These are phyloP conservation scores for Scleropages formosus DNA, from an alignment of 2,797 vertebrate genomes.

Conservation along the genomic window DNA sequence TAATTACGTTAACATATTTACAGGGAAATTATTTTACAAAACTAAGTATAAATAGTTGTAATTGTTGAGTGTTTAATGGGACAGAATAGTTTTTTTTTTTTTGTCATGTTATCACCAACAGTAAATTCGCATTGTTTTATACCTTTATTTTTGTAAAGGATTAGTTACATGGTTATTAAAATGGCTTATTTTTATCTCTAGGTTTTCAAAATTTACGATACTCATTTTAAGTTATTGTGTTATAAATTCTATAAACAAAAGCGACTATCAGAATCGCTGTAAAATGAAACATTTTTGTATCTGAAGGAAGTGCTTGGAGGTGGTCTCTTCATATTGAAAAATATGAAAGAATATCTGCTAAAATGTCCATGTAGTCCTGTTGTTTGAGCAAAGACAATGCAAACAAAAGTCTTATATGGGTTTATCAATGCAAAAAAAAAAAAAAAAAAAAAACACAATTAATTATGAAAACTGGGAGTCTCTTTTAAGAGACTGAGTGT, in stretches of 20 bases:
- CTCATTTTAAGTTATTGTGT: conserved; percentile 1
- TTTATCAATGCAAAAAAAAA: too few relatives aligned
- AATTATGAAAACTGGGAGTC: too few relatives aligned
- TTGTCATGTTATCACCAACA: neutral
- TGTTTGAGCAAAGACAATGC: neutral
- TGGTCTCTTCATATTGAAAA: neutral
- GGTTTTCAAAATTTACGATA: too few relatives aligned
- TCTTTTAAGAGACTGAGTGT: neutral
- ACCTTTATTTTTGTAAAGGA: neutral
- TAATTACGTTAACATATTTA: neutral
- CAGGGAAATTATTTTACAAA: conserved; percentile 10
- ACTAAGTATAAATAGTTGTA: conserved; percentile 19
- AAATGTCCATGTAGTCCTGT: too few relatives aligned
- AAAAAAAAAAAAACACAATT: neutral
- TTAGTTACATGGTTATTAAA: neutral
- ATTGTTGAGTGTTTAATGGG: neutral
- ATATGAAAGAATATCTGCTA: neutral
- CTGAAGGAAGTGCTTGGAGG: neutral
- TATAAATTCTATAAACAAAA: neutral
- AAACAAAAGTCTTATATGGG: neutral
- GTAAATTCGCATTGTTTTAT: too few relatives aligned
- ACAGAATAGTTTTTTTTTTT: neutral
- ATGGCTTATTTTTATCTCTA: neutral
- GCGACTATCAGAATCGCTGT: neutral
- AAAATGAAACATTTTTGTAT: neutral